Evolutionary conservation across 2,888 invertebrate species (phyloP).

Genomic region (Ypsolopha scabrella): DNA sequence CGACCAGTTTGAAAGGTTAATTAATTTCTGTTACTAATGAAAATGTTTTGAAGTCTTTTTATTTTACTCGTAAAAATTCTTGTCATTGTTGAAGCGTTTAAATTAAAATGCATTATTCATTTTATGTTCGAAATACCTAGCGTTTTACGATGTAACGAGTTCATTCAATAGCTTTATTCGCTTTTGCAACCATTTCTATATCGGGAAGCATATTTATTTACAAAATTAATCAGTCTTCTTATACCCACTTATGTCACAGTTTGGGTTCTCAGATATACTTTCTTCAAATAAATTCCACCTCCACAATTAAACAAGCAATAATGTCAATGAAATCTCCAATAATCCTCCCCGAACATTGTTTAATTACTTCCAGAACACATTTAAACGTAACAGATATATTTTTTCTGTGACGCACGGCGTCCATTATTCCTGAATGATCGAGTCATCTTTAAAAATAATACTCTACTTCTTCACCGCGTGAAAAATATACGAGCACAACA

Average conservation of each 20-base stretch:
- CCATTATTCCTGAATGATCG: constrained; percentile 63
- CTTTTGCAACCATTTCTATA: too few relatives aligned
- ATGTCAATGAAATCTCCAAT: constrained; percentile 34
- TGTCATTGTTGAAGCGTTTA: too few relatives aligned
- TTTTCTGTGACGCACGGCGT: constrained; percentile 34
- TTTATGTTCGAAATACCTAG: too few relatives aligned
- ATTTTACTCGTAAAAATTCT: too few relatives aligned
- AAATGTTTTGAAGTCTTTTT: neutral
- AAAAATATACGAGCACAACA: constrained; percentile 52
- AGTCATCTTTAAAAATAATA: constrained; percentile 66
- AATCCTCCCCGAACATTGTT: constrained; percentile 39
- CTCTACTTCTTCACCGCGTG: constrained; percentile 35
- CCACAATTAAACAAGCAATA: constrained; percentile 28
- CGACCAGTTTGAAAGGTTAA: neutral
- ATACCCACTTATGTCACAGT: neutral
- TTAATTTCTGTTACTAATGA: constrained; percentile 3
- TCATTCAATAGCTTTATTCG: too few relatives aligned
- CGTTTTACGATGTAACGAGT: too few relatives aligned
- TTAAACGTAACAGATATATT: constrained; percentile 46
- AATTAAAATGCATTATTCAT: too few relatives aligned
- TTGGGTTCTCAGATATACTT: neutral
- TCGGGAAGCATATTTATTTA: neutral
- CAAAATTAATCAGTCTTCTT: constrained; percentile 9
- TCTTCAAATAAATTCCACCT: constrained; percentile 18
- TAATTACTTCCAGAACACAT: constrained; percentile 43